Evolutionary conservation across 2,797 vertebrate genomes (phyloP).

Genomic region (Carapus acus): DNA sequence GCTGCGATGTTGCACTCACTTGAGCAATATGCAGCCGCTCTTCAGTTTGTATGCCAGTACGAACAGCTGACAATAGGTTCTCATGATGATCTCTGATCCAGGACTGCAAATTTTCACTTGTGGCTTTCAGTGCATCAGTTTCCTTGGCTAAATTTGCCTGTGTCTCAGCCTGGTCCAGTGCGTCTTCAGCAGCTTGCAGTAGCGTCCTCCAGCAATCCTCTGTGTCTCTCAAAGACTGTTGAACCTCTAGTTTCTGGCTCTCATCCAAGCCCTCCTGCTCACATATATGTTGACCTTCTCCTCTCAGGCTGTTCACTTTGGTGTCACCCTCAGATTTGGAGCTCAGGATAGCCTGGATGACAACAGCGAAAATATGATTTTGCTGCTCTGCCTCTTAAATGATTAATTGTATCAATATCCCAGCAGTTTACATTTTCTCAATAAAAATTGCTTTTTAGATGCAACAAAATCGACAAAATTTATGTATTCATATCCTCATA

Average conservation of each 20-base stretch:
- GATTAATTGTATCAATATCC: too few species aligned
- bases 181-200: slow-evolving; percentile 28
- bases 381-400: too few species aligned
- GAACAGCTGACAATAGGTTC: slow-evolving; percentile 44
- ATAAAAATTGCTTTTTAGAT: too few species aligned
- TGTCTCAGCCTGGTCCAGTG: slow-evolving; percentile 1
- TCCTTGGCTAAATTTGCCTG: slow-evolving; percentile 14
- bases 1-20: too few species aligned
- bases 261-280: slow-evolving; percentile 38
- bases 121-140: slow-evolving; percentile 45
- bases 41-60: too few species aligned
- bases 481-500: too few species aligned
- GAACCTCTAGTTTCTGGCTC: slow-evolving; percentile 27
- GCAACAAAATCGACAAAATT: too few species aligned
- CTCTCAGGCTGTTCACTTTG: slow-evolving; percentile 65
- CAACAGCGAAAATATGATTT: too few species aligned
- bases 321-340: slow-evolving; percentile 66
- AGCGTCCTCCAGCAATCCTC: slow-evolving; percentile 43
- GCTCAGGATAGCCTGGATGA: slow-evolving; percentile 70
- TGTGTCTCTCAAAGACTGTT: slow-evolving; percentile 26
- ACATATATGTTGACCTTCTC: slow-evolving; percentile 35
- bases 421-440: too few species aligned
- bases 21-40: too few species aligned
- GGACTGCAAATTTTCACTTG: slow-evolving; percentile 55
- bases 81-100: slow-evolving; percentile 71